phyloP scores from a whole-genome alignment of 2,888 invertebrate genomes.

The Pristionchus entomophagus region DNA sequence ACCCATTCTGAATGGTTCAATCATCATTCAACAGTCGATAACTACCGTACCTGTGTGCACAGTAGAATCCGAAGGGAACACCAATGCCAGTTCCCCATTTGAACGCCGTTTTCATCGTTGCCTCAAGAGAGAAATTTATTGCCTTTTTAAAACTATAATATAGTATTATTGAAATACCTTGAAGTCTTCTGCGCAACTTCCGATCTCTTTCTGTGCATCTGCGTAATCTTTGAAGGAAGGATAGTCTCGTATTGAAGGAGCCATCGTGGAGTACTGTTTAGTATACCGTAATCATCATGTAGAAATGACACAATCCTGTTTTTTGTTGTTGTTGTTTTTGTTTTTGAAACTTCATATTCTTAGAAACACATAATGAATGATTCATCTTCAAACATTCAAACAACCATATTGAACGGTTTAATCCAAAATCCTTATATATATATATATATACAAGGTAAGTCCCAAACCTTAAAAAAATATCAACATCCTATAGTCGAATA shows the following conservation, averaged over 20 bases:
- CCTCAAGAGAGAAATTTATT: constrained; percentile 49
- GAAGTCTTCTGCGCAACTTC: constrained; percentile 63
- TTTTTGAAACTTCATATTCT: not conserved
- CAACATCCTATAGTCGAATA: too few species aligned
- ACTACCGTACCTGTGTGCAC: constrained; percentile 57
- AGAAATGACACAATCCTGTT: not conserved
- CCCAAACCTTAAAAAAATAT: too few species aligned
- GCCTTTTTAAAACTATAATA: not conserved
- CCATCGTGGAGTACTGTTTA: constrained; percentile 20
- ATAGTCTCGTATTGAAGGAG: constrained; percentile 56
- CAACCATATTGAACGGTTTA: too few species aligned
- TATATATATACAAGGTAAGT: too few species aligned
- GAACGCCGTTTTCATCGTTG: constrained; percentile 48
- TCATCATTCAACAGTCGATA: not conserved
- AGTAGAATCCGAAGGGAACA: constrained; percentile 66
- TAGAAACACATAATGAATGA: too few species aligned
- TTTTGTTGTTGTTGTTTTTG: not conserved
- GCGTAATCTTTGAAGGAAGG: constrained; percentile 64
- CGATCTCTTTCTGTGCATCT: constrained; percentile 62
- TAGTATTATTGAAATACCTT: constrained; percentile 44
- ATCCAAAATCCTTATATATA: too few species aligned
- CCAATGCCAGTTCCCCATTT: constrained; percentile 59
- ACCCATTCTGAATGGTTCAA: constrained; percentile 37
- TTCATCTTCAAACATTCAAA: too few species aligned
- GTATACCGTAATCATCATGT: not conserved